Conservation (phyloP, 2,113 vertebrate species). For the Morone saxatilis region DNA sequence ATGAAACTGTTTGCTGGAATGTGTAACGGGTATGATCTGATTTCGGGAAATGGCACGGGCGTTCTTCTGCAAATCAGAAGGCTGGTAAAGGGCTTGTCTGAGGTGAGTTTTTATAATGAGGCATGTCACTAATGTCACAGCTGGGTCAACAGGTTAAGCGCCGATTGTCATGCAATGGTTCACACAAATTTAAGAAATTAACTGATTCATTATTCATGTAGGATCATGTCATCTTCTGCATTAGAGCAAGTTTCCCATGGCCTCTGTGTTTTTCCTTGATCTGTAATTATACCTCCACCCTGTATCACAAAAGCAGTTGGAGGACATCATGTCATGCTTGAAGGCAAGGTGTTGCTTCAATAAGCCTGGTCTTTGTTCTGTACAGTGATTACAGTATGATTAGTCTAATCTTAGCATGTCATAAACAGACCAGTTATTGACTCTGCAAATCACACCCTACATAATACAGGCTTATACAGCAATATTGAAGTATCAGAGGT, state of each 20-base stretch:
- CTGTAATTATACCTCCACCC: slow-evolving; percentile 43
- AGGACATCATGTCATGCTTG: slow-evolving; percentile 22
- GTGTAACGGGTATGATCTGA: background rate
- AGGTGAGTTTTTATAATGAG: slow-evolving; percentile 1
- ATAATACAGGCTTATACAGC: background rate
- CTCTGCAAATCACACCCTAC: slow-evolving; percentile 4
- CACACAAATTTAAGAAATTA: background rate
- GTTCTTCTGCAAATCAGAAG: background rate
- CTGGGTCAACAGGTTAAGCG: slow-evolving; percentile 7
- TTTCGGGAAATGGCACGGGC: background rate
- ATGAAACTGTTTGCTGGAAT: slow-evolving; percentile 21
- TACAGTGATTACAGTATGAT: background rate
- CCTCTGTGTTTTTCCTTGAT: background rate
- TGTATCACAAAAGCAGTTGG: slow-evolving; percentile 9
- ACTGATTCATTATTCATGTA: background rate
- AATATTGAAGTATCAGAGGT: background rate
- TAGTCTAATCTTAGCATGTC: slow-evolving; percentile 29
- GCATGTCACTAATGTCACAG: background rate
- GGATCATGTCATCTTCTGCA: background rate
- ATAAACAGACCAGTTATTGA: slow-evolving; percentile 12
- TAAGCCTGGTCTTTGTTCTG: background rate
- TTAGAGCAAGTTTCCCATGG: slow-evolving; percentile 15
- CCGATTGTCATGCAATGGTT: background rate
- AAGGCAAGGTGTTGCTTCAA: slow-evolving; percentile 48
- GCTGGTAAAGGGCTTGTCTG: slow-evolving; percentile 1